These are phyloP conservation scores for Vesta saturnalis DNA, from an alignment of 2,888 invertebrate genomes.

Conservation along the genomic window DNA sequence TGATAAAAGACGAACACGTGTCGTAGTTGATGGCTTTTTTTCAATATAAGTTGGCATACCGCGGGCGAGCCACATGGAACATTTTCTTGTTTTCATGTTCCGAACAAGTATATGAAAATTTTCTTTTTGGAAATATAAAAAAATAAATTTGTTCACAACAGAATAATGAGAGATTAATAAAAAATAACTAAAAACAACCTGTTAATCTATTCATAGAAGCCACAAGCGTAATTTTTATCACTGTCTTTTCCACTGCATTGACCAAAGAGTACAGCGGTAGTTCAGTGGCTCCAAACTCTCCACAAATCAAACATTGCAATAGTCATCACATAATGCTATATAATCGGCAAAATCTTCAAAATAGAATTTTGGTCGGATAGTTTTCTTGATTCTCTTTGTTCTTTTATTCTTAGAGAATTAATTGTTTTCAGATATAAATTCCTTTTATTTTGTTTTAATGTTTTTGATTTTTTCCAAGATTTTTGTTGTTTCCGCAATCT, in stretches of 20 bases:
- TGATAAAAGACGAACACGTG: no score
- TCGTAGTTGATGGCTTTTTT: no score
- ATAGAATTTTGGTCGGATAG: background rate
- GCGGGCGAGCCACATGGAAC: no score
- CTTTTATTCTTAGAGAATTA: background rate
- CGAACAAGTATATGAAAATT: no score
- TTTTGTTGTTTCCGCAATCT: background rate
- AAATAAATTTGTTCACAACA: background rate
- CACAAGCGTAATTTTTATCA: no score
- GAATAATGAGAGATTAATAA: no score
- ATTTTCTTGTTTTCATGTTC: no score
- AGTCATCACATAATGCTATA: no score
- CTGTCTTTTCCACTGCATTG: background rate
- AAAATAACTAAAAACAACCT: background rate
- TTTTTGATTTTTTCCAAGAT: background rate
- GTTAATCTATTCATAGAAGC: background rate
- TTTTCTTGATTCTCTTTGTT: background rate
- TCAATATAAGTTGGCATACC: no score
- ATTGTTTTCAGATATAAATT: background rate
- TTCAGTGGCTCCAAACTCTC: background rate
- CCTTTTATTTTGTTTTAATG: background rate
- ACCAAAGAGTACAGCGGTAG: background rate
- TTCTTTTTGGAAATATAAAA: background rate
- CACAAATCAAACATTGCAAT: background rate
- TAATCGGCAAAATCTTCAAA: no score